Conservation (phyloP, 2,113 vertebrate species). For the Hymenochirus boettgeri region DNA sequence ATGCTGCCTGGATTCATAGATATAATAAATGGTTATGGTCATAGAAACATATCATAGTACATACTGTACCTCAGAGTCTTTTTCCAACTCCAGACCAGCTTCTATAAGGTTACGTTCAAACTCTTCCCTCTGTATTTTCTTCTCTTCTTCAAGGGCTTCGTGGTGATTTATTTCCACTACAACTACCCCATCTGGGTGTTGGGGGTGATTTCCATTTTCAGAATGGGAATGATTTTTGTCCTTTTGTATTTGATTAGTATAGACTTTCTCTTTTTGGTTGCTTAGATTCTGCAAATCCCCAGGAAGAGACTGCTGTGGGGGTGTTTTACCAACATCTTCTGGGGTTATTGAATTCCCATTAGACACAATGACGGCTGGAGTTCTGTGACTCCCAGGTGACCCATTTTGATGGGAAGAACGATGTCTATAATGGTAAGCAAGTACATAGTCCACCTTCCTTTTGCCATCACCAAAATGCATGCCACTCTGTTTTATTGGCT, state of each 20-base stretch:
- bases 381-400: accelerated
- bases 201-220: constrained; percentile 29
- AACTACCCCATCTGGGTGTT: not conserved
- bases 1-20: too few relatives aligned
- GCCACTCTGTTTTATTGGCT: constrained; percentile 46
- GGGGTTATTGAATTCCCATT: constrained; percentile 65
- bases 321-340: constrained; percentile 42
- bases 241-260: not conserved
- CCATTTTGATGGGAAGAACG: constrained; percentile 2
- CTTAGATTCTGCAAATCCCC: constrained; percentile 23
- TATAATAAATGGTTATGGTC: too few relatives aligned
- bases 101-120: constrained; percentile 80
- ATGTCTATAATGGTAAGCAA: constrained; percentile 86
- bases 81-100: constrained; percentile 86
- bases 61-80: constrained; percentile 70
- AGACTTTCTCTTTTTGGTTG: constrained; percentile 6
- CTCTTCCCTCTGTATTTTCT: constrained; percentile 77
- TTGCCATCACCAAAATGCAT: constrained; percentile 80
- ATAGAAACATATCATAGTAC: too few relatives aligned
- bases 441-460: constrained; percentile 88
- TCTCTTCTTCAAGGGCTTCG: constrained; percentile 73
- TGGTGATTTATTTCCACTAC: constrained; percentile 52
- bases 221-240: constrained; percentile 24
- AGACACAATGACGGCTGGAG: constrained; percentile 56
- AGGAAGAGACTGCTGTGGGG: constrained; percentile 29